phyloP scores from a whole-genome alignment of 1,140 invertebrate genomes.

The Papilio helenus region DNA sequence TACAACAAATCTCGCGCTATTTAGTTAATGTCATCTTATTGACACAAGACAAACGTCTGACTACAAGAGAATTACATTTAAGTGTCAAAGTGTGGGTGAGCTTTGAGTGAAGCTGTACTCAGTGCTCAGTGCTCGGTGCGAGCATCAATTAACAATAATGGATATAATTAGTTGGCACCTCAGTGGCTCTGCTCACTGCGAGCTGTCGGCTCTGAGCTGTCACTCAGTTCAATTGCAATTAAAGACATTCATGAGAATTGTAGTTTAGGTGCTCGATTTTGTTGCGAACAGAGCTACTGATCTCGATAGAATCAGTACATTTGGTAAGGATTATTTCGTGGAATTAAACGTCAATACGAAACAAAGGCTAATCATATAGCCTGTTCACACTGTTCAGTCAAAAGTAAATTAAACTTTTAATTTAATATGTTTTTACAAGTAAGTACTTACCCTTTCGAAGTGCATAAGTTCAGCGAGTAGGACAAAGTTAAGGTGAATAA shows the following conservation, averaged over 20 bases:
- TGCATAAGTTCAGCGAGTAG: slow-evolving; percentile 84
- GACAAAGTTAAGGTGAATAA: slow-evolving; percentile 85
- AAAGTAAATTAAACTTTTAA: no score
- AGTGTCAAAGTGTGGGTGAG: slow-evolving; percentile 27
- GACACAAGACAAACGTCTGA: not conserved
- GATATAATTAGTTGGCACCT: slow-evolving; percentile 31
- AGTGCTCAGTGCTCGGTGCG: not conserved
- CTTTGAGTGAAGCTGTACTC: not conserved
- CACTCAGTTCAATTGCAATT: slow-evolving; percentile 23
- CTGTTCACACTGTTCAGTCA: not conserved
- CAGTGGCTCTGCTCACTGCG: not conserved
- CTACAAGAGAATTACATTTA: slow-evolving; percentile 26
- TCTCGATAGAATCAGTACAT: not conserved
- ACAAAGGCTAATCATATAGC: not conserved
- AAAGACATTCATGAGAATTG: not conserved
- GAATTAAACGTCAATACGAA: not conserved
- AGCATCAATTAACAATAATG: slow-evolving; percentile 17
- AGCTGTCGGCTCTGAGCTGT: not conserved
- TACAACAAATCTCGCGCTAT: not conserved
- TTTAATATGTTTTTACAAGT: not conserved
- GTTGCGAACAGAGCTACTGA: not conserved
- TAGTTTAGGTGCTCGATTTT: not conserved
- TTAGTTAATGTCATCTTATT: not conserved
- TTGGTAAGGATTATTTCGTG: not conserved
- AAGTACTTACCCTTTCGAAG: slow-evolving; percentile 85